Evolutionary conservation across 2,113 vertebrate genomes (phyloP).

Genomic region (Prinia subflava): DNA sequence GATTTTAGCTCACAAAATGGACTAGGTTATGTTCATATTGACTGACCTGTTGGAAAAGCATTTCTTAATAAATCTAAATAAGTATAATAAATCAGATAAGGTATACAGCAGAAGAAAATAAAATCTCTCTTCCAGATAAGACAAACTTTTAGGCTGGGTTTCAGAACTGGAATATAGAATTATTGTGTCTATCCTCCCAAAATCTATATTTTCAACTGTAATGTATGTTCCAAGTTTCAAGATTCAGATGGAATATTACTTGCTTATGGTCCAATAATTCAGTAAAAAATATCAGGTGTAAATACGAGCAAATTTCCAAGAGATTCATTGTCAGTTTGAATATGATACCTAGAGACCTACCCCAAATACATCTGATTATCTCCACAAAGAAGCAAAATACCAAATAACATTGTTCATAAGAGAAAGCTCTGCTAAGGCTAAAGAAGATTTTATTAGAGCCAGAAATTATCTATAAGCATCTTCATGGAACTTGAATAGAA

Average conservation of each 20-base stretch:
- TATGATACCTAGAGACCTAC: fast-evolving
- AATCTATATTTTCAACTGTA: background rate
- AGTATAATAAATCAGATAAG: background rate
- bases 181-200: background rate
- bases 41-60: background rate
- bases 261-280: background rate
- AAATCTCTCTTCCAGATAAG: background rate
- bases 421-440: background rate
- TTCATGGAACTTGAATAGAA: background rate
- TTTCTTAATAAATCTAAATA: background rate
- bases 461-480: background rate
- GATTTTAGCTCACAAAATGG: background rate
- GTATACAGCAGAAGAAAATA: background rate
- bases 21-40: background rate
- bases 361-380: background rate
- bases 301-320: background rate
- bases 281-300: background rate
- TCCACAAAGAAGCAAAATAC: background rate
- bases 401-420: background rate
- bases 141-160: background rate
- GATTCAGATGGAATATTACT: background rate
- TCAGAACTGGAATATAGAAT: background rate
- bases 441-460: background rate
- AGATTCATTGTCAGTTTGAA: background rate
- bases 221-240: background rate